These are phyloP conservation scores for Anthopleura sola DNA, from an alignment of 64 coral and sea anemone genomes.

Conservation along the genomic window DNA sequence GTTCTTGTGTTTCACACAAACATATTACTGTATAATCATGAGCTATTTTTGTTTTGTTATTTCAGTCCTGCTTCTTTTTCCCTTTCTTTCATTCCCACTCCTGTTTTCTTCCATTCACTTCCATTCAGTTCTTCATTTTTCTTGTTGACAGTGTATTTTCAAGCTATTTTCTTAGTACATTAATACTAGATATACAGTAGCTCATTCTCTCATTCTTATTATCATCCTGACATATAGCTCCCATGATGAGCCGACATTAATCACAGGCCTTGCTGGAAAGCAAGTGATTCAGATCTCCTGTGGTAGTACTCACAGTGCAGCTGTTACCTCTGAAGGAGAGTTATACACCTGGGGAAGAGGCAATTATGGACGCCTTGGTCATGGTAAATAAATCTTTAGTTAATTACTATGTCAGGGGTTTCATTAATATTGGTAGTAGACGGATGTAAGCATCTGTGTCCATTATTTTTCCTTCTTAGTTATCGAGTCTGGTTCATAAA, in stretches of 20 bases:
- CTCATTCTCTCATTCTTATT: neutral
- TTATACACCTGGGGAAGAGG: constrained; percentile 97
- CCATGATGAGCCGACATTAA: constrained; percentile 85
- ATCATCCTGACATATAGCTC: constrained; percentile 31
- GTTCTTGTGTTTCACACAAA: no score
- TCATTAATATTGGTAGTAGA: no score
- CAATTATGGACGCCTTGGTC: constrained; percentile 96
- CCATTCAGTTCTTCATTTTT: neutral
- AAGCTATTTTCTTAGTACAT: no score
- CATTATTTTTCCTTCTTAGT: no score
- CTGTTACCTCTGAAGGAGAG: constrained; percentile 94
- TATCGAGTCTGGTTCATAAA: no score
- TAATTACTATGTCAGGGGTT: neutral
- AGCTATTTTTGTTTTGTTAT: neutral
- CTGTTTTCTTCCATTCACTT: neutral
- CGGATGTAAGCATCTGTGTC: no score
- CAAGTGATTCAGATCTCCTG: constrained; percentile 80
- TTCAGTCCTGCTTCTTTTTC: neutral
- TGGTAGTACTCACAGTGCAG: constrained; percentile 97
- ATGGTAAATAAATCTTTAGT: constrained; percentile 41
- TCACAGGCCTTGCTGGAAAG: constrained; percentile 89
- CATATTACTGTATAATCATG: no score
- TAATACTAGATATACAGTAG: no score
- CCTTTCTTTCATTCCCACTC: neutral
- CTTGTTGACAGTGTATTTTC: no score